Conservation (phyloP, 2,888 invertebrate genomes). For the Anthrax anthrax region DNA sequence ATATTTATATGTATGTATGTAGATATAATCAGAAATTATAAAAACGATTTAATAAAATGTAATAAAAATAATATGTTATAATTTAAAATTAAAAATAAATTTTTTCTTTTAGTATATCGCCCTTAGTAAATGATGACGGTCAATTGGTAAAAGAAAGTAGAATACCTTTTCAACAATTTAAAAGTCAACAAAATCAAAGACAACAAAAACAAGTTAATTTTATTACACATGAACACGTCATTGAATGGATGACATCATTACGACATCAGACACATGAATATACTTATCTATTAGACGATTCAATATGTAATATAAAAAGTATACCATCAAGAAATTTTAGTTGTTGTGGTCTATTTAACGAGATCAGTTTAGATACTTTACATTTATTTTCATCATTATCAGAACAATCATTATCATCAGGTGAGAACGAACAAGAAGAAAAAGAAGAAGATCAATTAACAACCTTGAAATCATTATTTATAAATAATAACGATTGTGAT, state of each 20-base stretch:
- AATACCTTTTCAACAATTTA: background rate
- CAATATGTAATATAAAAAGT: conserved; percentile 25
- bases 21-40: too few species aligned
- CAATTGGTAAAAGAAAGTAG: background rate
- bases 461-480: conserved; percentile 6
- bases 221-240: conserved; percentile 21
- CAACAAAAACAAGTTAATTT: background rate
- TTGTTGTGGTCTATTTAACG: conserved; percentile 8
- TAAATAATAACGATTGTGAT: conserved; percentile 6
- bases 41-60: too few species aligned
- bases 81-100: too few species aligned
- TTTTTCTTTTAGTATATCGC: background rate
- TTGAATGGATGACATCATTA: conserved; percentile 29
- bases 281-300: conserved; percentile 18
- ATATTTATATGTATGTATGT: too few species aligned
- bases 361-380: background rate
- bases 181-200: background rate
- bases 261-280: conserved; percentile 27
- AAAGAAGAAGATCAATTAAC: too few species aligned
- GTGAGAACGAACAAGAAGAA: conserved; percentile 2
- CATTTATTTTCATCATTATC: background rate
- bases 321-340: conserved; percentile 22
- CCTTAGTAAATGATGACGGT: background rate
- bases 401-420: background rate
- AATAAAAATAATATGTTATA: too few species aligned